These are phyloP conservation scores for Glomeris marginata DNA, from an alignment of 2,888 invertebrate genomes.

Conservation along the genomic window DNA sequence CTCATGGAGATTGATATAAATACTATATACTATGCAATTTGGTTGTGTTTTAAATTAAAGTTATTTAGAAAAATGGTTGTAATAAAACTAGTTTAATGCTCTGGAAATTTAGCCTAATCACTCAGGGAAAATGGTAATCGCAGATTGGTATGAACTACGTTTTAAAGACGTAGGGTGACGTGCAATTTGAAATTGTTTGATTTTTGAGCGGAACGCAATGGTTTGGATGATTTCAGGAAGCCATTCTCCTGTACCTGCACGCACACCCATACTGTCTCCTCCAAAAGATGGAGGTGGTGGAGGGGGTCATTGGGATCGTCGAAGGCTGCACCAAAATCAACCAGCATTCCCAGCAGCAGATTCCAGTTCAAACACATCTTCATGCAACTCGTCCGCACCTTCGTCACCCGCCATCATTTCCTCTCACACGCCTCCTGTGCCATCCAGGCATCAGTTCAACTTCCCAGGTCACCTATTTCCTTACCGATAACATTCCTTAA, in stretches of 20 bases:
- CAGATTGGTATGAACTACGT: no score
- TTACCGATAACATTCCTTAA: no score
- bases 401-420: constrained; percentile 68
- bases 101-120: no score
- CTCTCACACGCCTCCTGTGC: constrained; percentile 22
- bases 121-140: no score
- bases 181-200: no score
- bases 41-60: no score
- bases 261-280: constrained; percentile 16
- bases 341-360: constrained; percentile 42
- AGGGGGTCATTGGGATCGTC: constrained; percentile 5
- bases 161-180: no score
- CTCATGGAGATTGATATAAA: no score
- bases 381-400: constrained; percentile 91
- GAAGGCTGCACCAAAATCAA: constrained; percentile 13
- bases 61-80: no score
- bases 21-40: no score
- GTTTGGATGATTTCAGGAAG: constrained; percentile 14
- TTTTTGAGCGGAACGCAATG: no score
- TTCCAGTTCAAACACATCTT: constrained; percentile 85
- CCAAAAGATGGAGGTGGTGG: constrained; percentile 15
- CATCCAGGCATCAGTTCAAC: constrained; percentile 46
- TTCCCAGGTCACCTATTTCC: constrained; percentile 66
- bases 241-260: constrained; percentile 16
- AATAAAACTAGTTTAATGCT: no score